Evolutionary conservation across 2,113 vertebrate species (phyloP).

Genomic region (Hystrix brachyura): DNA sequence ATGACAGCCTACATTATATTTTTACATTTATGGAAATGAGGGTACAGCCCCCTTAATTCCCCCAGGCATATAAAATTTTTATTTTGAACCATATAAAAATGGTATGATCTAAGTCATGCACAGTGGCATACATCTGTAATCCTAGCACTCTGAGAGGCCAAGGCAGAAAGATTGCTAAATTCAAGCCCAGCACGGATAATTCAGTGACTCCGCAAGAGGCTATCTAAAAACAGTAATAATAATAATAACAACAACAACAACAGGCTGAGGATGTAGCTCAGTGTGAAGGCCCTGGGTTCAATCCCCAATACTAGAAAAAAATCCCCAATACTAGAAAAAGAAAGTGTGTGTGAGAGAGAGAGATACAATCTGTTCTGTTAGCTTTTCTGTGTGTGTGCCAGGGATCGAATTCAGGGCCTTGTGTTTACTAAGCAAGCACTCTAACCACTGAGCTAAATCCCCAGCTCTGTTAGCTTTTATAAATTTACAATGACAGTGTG

Average conservation of each 20-base stretch:
- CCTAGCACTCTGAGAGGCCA: background rate
- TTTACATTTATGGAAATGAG: background rate
- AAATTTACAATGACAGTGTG: background rate
- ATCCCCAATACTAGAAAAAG: too few relatives aligned
- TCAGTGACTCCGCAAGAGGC: background rate
- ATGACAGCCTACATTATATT: background rate
- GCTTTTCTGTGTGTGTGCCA: background rate
- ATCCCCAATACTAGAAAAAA: background rate
- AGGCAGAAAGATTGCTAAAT: background rate
- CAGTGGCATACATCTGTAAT: background rate
- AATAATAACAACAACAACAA: background rate
- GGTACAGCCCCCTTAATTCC: too few relatives aligned
- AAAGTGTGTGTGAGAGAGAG: too few relatives aligned
- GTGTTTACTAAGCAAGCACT: too few relatives aligned
- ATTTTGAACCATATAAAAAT: background rate
- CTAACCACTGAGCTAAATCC: too few relatives aligned
- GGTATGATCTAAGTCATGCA: background rate
- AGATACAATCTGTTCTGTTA: background rate
- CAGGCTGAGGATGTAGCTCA: background rate
- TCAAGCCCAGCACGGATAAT: background rate
- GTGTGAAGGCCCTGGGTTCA: background rate
- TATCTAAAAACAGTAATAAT: background rate
- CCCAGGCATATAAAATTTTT: background rate
- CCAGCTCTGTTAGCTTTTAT: background rate
- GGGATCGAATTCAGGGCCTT: too few relatives aligned